Conservation (phyloP, 1,140 invertebrate species). For the Scaptomyza pallida region DNA sequence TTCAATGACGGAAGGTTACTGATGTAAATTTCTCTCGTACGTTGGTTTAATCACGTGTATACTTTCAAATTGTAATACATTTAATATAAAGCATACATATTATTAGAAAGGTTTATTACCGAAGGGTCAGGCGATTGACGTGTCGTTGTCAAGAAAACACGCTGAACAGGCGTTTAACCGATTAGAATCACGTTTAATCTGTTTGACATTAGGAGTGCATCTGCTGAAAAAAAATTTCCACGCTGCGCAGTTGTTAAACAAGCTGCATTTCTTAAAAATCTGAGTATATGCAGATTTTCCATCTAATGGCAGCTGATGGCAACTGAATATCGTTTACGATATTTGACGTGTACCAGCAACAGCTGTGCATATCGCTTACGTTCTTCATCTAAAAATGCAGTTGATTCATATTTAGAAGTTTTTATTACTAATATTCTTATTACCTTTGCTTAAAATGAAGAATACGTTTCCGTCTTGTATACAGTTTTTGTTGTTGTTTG, state of each 20-base stretch:
- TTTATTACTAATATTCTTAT: neutral
- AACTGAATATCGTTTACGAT: constrained; percentile 5
- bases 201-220: constrained; percentile 18
- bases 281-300: neutral
- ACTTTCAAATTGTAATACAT: neutral
- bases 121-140: constrained; percentile 4
- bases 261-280: neutral
- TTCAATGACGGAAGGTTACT: constrained; percentile 50
- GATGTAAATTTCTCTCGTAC: constrained; percentile 4
- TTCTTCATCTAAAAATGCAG: neutral
- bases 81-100: neutral
- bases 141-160: neutral
- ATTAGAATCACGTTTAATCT: constrained; percentile 24
- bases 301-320: constrained; percentile 1
- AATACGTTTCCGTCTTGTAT: neutral
- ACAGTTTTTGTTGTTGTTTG: neutral
- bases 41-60: constrained; percentile 36
- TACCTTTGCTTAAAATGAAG: neutral
- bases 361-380: constrained; percentile 12
- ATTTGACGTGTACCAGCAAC: neutral
- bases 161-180: constrained; percentile 1
- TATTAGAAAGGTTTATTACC: neutral
- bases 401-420: neutral
- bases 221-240: constrained; percentile 21
- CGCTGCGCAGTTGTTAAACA: constrained; percentile 18